Percentiles rank a stretch among this genome's conserved stretches.
These are phyloP conservation scores for Junco hyemalis DNA, from an alignment of 2,113 vertebrate species.

Conservation along the genomic window DNA sequence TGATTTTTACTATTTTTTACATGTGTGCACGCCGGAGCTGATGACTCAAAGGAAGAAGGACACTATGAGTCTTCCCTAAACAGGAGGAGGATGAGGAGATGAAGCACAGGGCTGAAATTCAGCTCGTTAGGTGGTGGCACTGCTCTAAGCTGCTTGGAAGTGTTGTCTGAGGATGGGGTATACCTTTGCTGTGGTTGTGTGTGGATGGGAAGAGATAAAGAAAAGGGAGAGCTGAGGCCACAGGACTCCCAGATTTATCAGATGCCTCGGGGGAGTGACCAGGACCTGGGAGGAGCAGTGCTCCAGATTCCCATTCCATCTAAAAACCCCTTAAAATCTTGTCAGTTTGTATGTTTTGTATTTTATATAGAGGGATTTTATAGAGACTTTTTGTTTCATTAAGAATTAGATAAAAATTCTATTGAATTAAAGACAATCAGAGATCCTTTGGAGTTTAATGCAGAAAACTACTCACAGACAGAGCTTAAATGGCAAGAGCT, in stretches of 20 bases:
- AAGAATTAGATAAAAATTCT: not conserved
- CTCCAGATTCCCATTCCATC: not conserved
- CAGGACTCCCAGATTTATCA: not conserved
- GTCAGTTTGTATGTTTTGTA: not conserved
- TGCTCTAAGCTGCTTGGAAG: not conserved
- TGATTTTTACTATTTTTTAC: slow-evolving; percentile 16
- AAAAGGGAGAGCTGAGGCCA: not conserved
- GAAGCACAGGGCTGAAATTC: not conserved
- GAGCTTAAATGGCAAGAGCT: not conserved
- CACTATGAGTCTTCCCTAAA: not conserved
- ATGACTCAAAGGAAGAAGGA: not conserved
- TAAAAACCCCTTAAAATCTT: not conserved
- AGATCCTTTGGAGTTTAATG: not conserved
- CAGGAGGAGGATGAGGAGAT: not conserved
- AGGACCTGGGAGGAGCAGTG: not conserved
- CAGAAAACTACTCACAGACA: not conserved
- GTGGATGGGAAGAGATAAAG: not conserved
- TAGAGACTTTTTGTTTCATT: not conserved
- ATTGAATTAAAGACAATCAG: not conserved
- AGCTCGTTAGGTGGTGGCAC: not conserved
- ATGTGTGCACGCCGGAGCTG: not conserved
- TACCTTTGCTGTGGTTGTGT: rapidly evolving
- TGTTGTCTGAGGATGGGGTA: not conserved
- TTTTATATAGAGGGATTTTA: rapidly evolving
- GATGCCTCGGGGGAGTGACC: rapidly evolving